Evolutionary conservation across 2,797 vertebrate species (phyloP), one percentile per base, ranked within the genome.

Genomic region (Rhynchotus rufescens): DNA sequence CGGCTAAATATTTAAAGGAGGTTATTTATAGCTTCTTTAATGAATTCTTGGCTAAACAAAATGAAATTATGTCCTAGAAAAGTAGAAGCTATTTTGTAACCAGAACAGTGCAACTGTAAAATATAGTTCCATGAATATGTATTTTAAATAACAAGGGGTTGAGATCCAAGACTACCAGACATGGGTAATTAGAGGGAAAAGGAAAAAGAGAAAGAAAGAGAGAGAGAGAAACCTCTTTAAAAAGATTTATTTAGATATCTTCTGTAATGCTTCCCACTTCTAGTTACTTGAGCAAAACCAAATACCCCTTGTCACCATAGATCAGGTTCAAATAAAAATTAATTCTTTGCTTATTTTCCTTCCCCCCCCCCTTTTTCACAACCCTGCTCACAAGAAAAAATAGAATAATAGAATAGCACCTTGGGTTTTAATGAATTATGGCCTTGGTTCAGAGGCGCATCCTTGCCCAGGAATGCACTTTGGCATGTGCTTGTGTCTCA

Each of bases 1-100:
- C 73, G 85, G 96, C 97, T 97, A 97, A 97, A 97, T 98, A 96
- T 96, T 97, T 97, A 97, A 97, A 97, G 96, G 95, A 96, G 96
- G 97, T 97, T 97, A 97, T 98, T 98, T 97, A 97, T 97, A 98
- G 97, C 95, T 96, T 93, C 97, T 97, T 97, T 97, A 97, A 97
- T 98, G 97, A 98, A 97, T 97, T 98, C 97, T 97, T 98, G 96
- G 96, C 97, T 98, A 97, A 98, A 97, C 97, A 97, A 97, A 98
- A 97, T 97, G 96, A 97, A 97, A 97, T 98, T 97, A 97, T 97
- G 97, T 97, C 97, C 97, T 97, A 97, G 97, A 97, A 97, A 98
- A 98, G 96, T 96, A 94, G 95, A 95, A 96, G 97, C 97, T 97
- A 96, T 97, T 97, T 97, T 97, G 97, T 97, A 97, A 97, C 95